Evolutionary conservation across 1,140 invertebrate genomes (phyloP).

Genomic region (Drosophila nebulosa): DNA sequence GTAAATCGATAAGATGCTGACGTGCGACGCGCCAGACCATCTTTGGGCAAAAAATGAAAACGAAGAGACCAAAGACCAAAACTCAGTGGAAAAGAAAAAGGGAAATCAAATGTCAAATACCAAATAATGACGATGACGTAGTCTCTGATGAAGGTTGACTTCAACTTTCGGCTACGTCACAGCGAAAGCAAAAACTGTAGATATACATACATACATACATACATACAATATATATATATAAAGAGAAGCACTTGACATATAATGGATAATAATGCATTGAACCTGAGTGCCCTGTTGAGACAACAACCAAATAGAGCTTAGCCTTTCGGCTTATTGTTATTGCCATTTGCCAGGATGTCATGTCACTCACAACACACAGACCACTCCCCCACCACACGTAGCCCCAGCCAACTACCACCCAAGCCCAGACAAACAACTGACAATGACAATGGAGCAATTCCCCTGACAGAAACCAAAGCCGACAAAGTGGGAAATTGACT

Average conservation of each 20-base stretch:
- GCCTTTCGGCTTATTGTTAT: slow-evolving; percentile 49
- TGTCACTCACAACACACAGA: neutral
- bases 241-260: slow-evolving; percentile 62
- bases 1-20: slow-evolving; percentile 69
- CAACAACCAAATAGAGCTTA: slow-evolving; percentile 45
- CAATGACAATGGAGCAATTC: slow-evolving; percentile 2
- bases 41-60: slow-evolving; percentile 42
- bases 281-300: slow-evolving; percentile 55
- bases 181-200: neutral
- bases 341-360: slow-evolving; percentile 31
- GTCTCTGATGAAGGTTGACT: slow-evolving; percentile 63
- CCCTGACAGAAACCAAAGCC: neutral
- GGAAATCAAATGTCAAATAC: slow-evolving; percentile 74
- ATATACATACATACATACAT: neutral
- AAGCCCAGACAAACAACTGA: neutral
- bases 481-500: slow-evolving; percentile 9
- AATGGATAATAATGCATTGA: slow-evolving; percentile 62
- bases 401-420: neutral
- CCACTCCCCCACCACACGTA: neutral
- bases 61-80: slow-evolving; percentile 10
- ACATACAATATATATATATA: slow-evolving; percentile 1
- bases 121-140: slow-evolving; percentile 68
- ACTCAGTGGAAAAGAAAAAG: slow-evolving; percentile 21
- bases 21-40: slow-evolving; percentile 58
- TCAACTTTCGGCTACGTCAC: slow-evolving; percentile 43